Base-by-base conservation (phyloP, 2,113 vertebrate genomes). In the Trachemys scripta region DNA sequence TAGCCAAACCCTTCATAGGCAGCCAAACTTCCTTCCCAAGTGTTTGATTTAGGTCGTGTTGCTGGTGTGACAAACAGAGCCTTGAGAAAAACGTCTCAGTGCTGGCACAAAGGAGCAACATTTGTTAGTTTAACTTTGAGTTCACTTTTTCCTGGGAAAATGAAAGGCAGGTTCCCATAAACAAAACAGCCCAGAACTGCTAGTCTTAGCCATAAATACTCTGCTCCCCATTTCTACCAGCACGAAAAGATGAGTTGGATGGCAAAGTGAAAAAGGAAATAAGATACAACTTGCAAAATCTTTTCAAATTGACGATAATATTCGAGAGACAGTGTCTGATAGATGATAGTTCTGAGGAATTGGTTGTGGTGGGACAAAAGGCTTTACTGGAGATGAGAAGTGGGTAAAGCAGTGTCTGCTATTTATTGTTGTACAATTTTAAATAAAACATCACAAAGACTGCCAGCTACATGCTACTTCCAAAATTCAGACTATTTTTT, bases 21-120 rank as follows among this genome's bases (percentile, higher is more conserved):
- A 95, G 93, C 92, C 93, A 94, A 96, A 89, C 97, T 97, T 98
- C 95, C 96, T 98, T 90, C 91, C 89, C 87, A 95, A 76, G 96
- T 97, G 95, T 97, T 98, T 96, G 96, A 94, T 97, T 1, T 0
- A 29, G 59, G 42, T 96, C 85, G 87, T 95, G 95, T 84, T 89
- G 94, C 88, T 96, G 83, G 54, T 88, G 75, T 92, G 96, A 85
- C 84, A 92, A 92, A 95, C 84, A 53, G 56, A 95, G 54, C 80
- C 82, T 94, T 92, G 94, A 90, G 96, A 96, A 91, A 0, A 1
- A 31, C 35, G 90, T 91, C 85, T 91, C 97, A 88, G 49, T 91
- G 49, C 88, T 91, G 47, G 38, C 92, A 92, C 82, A 84, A 95
- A 87, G 76, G 38, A 76, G 16, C 1, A 29, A 81, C 47, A 83